Percentiles rank a stretch among this genome's conserved stretches.
These are phyloP conservation scores for Calycopis cecrops DNA, from an alignment of 1,140 invertebrate genomes.

Conservation along the genomic window DNA sequence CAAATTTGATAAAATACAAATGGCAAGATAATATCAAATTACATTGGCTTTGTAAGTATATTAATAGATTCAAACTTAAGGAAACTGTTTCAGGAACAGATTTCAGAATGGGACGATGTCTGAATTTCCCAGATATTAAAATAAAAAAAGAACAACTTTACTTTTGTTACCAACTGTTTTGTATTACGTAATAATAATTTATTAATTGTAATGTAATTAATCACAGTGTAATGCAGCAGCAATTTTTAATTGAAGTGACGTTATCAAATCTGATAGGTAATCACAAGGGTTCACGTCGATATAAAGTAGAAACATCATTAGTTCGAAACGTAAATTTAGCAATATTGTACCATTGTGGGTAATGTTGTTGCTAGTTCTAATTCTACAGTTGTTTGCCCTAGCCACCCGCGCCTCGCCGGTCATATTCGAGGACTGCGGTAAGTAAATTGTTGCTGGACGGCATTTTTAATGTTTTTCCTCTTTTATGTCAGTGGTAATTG, in stretches of 20 bases:
- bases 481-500: no score
- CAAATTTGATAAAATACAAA: no score
- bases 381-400: conserved; percentile 25
- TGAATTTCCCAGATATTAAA: no score
- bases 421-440: conserved; percentile 49
- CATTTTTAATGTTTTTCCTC: background rate
- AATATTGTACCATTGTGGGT: background rate
- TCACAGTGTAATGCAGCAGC: conserved; percentile 19
- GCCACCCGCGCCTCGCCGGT: conserved; percentile 31
- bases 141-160: no score
- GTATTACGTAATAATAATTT: no score
- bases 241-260: conserved; percentile 18
- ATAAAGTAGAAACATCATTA: background rate
- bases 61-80: no score
- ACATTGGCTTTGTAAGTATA: no score
- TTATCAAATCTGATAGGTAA: conserved; percentile 31
- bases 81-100: no score
- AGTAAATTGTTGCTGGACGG: conserved; percentile 19
- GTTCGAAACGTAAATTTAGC: background rate
- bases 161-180: no score
- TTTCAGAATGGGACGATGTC: no score
- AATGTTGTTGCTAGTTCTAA: conserved; percentile 29
- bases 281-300: conserved; percentile 6
- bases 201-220: no score
- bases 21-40: no score